Evolutionary conservation across 2,888 invertebrate genomes (phyloP).

Genomic region (Sphaerophoria taeniata): DNA sequence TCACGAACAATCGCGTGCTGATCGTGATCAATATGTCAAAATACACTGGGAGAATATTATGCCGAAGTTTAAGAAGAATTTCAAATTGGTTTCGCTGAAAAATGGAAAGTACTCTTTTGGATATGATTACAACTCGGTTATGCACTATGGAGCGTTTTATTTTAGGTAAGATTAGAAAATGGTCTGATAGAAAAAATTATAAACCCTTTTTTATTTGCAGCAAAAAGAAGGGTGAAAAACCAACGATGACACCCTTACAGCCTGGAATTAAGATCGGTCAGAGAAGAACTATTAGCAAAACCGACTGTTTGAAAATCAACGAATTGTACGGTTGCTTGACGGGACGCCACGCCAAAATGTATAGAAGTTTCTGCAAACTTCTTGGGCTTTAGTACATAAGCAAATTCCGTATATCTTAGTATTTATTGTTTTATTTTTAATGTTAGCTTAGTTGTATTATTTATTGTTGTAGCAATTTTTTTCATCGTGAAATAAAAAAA

Average conservation of each 20-base stretch:
- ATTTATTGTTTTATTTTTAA: too few species aligned
- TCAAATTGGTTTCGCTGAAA: slow-evolving; percentile 86
- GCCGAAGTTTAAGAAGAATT: slow-evolving; percentile 86
- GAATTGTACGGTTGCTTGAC: slow-evolving; percentile 86
- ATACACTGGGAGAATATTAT: slow-evolving; percentile 87
- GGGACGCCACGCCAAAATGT: slow-evolving; percentile 81
- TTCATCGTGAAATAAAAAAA: too few species aligned
- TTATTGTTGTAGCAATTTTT: too few species aligned
- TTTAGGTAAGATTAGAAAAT: slow-evolving; percentile 80
- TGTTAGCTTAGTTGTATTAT: too few species aligned
- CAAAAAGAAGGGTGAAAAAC: slow-evolving; percentile 84
- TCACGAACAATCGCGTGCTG: slow-evolving; percentile 91
- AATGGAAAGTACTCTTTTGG: slow-evolving; percentile 87
- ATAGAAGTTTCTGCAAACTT: slow-evolving; percentile 79
- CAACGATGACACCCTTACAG: slow-evolving; percentile 86
- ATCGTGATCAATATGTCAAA: slow-evolving; percentile 86
- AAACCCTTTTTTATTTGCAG: slow-evolving; percentile 79
- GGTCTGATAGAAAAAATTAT: neutral
- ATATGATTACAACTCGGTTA: slow-evolving; percentile 90
- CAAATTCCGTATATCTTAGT: too few species aligned
- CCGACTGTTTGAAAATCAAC: slow-evolving; percentile 88
- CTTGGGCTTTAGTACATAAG: slow-evolving; percentile 79
- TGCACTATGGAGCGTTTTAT: slow-evolving; percentile 90
- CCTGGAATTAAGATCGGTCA: slow-evolving; percentile 86
- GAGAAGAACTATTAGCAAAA: slow-evolving; percentile 86